phyloP scores from a whole-genome alignment of 2,797 vertebrate species.

The Acanthurus leucopareius region DNA sequence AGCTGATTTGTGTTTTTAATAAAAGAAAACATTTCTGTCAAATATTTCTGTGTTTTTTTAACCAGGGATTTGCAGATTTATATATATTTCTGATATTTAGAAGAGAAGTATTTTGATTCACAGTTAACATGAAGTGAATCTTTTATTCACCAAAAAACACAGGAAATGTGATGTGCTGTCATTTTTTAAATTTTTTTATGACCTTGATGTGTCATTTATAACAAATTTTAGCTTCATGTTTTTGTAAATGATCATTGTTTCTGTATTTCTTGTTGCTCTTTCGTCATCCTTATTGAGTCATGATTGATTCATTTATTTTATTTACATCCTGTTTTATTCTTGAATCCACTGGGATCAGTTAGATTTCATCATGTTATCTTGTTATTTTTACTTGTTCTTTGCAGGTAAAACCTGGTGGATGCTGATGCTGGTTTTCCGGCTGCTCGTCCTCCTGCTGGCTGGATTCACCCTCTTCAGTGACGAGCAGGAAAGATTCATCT shows the following conservation, averaged over 20 bases:
- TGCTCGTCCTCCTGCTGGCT: slow-evolving; percentile 86
- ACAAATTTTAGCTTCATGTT: too few relatives aligned
- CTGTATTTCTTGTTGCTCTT: background rate
- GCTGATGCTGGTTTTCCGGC: slow-evolving; percentile 83
- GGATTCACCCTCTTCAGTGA: slow-evolving; percentile 92
- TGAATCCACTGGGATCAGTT: background rate
- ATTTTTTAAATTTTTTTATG: too few relatives aligned
- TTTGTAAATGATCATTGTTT: too few relatives aligned
- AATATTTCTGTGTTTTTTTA: background rate
- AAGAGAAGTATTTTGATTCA: background rate
- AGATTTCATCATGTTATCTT: background rate
- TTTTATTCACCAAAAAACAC: background rate
- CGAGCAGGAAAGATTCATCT: slow-evolving; percentile 92
- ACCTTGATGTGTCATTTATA: too few relatives aligned
- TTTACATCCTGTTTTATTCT: fast-evolving
- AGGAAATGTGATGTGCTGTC: background rate
- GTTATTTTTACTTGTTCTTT: slow-evolving; percentile 10
- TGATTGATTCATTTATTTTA: background rate
- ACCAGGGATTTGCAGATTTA: background rate
- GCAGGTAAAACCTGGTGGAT: slow-evolving; percentile 93
- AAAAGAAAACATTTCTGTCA: slow-evolving; percentile 37
- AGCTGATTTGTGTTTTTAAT: slow-evolving; percentile 58
- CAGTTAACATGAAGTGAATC: background rate
- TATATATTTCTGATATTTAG: too few relatives aligned
- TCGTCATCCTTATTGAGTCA: background rate